These are phyloP conservation scores for Monomorium pharaonis DNA, from an alignment of 1,140 invertebrate species.

Conservation along the genomic window DNA sequence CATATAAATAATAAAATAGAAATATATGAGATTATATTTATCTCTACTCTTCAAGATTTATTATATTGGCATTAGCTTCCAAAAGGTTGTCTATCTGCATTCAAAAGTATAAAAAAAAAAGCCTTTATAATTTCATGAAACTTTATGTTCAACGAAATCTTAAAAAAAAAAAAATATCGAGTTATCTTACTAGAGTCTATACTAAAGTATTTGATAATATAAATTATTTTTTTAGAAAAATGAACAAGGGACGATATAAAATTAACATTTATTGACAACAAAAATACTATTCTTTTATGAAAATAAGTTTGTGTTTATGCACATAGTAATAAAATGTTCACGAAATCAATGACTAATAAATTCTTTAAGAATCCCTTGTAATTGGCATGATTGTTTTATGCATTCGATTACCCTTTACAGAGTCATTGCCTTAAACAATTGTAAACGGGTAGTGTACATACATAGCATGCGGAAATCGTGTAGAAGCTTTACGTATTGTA, in stretches of 20 bases:
- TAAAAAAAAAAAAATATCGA: background rate
- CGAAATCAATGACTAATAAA: background rate
- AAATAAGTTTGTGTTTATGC: conserved; percentile 18
- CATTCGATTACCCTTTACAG: conserved; percentile 5
- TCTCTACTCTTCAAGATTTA: background rate
- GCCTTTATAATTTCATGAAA: background rate
- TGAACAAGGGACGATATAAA: background rate
- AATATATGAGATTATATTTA: conserved; percentile 23
- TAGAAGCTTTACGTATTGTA: conserved; percentile 31
- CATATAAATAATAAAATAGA: background rate
- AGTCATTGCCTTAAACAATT: conserved; percentile 31
- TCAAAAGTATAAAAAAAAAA: background rate
- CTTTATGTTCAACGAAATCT: conserved; percentile 21
- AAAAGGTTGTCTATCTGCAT: background rate
- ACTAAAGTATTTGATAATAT: background rate
- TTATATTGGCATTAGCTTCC: background rate
- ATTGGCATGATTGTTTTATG: conserved; percentile 2
- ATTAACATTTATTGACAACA: background rate
- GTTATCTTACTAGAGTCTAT: background rate
- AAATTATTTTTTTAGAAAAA: conserved; percentile 14
- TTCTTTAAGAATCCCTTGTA: conserved; percentile 3
- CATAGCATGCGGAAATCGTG: conserved; percentile 23
- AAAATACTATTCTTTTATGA: conserved; percentile 33
- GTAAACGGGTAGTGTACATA: conserved; percentile 37
- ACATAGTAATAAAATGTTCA: conserved; percentile 29